Evolutionary conservation across 2,113 vertebrate genomes (phyloP).

Genomic region (Atherinomorus stipes): DNA sequence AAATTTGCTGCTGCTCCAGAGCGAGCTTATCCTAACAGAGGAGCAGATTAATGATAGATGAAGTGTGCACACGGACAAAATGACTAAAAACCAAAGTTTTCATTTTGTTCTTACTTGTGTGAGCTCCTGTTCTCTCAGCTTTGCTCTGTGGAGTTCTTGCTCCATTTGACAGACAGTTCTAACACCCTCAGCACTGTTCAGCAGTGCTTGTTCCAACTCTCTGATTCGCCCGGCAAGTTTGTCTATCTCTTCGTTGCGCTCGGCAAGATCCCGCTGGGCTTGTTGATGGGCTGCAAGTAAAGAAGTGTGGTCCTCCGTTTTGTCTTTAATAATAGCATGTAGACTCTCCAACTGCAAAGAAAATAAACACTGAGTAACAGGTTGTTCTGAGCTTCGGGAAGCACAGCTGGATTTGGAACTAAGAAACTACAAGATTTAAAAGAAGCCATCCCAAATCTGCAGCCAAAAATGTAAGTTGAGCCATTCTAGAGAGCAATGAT

Average conservation of each 20-base stretch:
- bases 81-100: background rate
- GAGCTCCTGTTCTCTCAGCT: slow-evolving; percentile 83
- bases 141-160: slow-evolving; percentile 87
- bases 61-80: background rate
- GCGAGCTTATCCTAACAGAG: slow-evolving; percentile 88
- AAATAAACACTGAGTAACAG: background rate
- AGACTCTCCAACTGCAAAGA: slow-evolving; percentile 88
- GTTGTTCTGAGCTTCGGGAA: background rate
- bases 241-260: slow-evolving; percentile 90
- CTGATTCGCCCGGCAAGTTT: slow-evolving; percentile 82
- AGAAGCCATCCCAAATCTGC: slow-evolving; percentile 58
- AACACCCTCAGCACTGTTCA: slow-evolving; percentile 69
- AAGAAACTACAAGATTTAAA: slow-evolving; percentile 17
- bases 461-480: slow-evolving; percentile 43
- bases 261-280: slow-evolving; percentile 82
- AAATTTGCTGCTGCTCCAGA: slow-evolving; percentile 88
- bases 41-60: background rate
- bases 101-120: slow-evolving; percentile 79
- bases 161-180: slow-evolving; percentile 80
- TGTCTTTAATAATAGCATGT: slow-evolving; percentile 89
- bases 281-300: slow-evolving; percentile 86
- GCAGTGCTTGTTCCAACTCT: slow-evolving; percentile 85
- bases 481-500: slow-evolving; percentile 45
- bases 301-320: slow-evolving; percentile 85
- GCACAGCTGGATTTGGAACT: background rate